phyloP scores from a whole-genome alignment of 2,888 invertebrate genomes.

The Disparrhopalites patrizii region DNA sequence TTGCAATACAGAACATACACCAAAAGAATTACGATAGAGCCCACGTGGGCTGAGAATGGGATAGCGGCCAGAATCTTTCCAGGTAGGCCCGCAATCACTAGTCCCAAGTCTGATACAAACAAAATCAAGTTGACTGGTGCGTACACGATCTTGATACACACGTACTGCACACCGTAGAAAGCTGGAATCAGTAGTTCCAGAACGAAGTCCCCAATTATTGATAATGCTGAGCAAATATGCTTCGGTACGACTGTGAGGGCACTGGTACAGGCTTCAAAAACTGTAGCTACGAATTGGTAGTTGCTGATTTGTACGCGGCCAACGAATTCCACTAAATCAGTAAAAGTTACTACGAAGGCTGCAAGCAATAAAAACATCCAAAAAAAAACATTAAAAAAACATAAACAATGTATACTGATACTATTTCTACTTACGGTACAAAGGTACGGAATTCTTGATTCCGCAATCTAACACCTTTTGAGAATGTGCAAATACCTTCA shows the following conservation, averaged over 20 bases:
- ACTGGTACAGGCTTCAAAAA: neutral
- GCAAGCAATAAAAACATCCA: neutral
- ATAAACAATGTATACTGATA: too few species aligned
- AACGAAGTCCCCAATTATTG: conserved; percentile 20
- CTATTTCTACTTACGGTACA: too few species aligned
- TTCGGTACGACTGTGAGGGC: conserved; percentile 9
- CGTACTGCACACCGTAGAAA: neutral
- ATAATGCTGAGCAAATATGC: conserved; percentile 21
- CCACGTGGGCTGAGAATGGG: conserved; percentile 25
- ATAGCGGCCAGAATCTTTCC: conserved; percentile 4
- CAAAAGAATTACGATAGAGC: conserved; percentile 8
- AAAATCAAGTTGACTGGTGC: conserved; percentile 16
- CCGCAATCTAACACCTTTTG: neutral
- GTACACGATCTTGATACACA: conserved; percentile 5
- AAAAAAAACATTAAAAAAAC: neutral
- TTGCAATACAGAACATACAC: conserved; percentile 21
- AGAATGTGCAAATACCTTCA: conserved; percentile 21
- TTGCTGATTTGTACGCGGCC: neutral
- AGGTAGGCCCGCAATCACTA: neutral
- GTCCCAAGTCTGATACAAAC: neutral
- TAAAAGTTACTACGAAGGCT: conserved; percentile 25
- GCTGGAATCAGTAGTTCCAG: conserved; percentile 1
- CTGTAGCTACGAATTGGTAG: neutral
- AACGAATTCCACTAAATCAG: conserved; percentile 11
- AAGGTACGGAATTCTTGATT: neutral